These are phyloP conservation scores for Halyomorpha halys DNA, from an alignment of 1,140 invertebrate genomes.

Conservation along the genomic window DNA sequence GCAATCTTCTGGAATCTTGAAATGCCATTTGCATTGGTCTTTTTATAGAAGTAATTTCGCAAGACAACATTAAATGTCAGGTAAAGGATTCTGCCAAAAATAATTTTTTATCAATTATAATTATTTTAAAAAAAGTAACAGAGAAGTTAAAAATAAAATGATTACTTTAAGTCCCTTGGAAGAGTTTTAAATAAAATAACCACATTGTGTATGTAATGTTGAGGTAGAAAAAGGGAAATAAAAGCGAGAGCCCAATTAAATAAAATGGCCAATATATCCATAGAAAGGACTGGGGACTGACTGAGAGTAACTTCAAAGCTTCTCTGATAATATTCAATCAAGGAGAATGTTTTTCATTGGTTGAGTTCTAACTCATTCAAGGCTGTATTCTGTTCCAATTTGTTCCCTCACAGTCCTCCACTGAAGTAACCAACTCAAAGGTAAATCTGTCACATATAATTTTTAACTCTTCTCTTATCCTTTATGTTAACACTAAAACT, in stretches of 20 bases:
- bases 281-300: background rate
- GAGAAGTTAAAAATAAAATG: background rate
- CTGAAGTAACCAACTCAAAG: too few species aligned
- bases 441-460: too few species aligned
- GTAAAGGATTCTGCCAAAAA: background rate
- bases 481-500: too few species aligned
- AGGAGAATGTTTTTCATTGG: background rate
- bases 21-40: background rate
- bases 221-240: background rate
- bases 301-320: conserved; percentile 4
- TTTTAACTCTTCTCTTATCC: too few species aligned
- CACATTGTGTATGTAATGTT: background rate
- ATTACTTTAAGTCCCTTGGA: conserved; percentile 5
- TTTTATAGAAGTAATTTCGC: background rate
- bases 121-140: background rate
- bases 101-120: background rate
- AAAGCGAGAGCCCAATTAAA: background rate
- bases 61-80: background rate
- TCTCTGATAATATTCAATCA: conserved; percentile 1
- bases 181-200: conserved; percentile 4
- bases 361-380: conserved; percentile 1
- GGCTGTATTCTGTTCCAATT: background rate
- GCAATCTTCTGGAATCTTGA: background rate
- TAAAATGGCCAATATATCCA: background rate
- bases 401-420: too few species aligned